Percentiles rank a stretch among this genome's conserved stretches.
These are phyloP conservation scores for Globia sparganii DNA, from an alignment of 2,888 invertebrate species.

Conservation along the genomic window DNA sequence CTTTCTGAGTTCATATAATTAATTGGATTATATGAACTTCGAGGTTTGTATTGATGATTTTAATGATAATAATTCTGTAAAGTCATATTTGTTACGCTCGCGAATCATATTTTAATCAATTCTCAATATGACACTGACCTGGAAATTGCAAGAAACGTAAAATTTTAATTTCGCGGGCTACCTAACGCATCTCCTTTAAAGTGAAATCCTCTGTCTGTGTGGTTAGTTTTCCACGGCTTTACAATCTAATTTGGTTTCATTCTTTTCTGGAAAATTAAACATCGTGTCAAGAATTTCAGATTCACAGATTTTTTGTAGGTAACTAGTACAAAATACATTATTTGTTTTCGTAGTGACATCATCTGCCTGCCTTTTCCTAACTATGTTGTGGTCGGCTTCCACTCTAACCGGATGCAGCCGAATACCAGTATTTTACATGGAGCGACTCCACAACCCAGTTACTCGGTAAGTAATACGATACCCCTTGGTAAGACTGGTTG, in stretches of 20 bases:
- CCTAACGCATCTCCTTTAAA: neutral
- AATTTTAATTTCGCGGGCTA: too few relatives aligned
- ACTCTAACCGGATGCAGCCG: neutral
- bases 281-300: neutral
- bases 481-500: neutral
- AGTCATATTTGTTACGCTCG: too few relatives aligned
- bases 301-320: neutral
- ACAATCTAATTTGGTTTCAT: too few relatives aligned
- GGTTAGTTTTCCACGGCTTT: neutral
- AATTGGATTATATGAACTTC: too few relatives aligned
- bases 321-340: neutral
- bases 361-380: too few relatives aligned
- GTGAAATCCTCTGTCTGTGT: neutral
- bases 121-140: neutral
- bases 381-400: too few relatives aligned
- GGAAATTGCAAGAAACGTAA: neutral
- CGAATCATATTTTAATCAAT: too few relatives aligned
- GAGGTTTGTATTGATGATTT: too few relatives aligned
- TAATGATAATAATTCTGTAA: too few relatives aligned
- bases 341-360: neutral
- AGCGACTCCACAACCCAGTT: neutral
- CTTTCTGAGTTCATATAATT: neutral
- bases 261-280: neutral
- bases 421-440: neutral
- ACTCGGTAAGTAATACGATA: neutral